phyloP scores from a whole-genome alignment of 1,140 invertebrate species.

The Diuraphis noxia region DNA sequence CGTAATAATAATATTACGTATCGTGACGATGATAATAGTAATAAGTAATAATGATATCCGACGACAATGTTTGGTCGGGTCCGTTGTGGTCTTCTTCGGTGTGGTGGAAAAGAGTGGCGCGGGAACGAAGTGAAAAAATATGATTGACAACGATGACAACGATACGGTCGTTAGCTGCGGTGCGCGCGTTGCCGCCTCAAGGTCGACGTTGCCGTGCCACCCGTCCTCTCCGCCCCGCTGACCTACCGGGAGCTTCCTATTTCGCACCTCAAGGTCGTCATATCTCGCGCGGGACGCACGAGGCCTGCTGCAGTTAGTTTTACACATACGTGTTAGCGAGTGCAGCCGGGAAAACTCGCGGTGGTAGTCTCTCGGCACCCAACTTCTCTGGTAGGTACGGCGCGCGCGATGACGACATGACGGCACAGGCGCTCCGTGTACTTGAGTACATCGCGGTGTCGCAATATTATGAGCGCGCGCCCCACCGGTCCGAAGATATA shows the following conservation, averaged over 20 bases:
- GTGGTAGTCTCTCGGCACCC: not conserved
- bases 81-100: not conserved
- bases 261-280: conserved; percentile 39
- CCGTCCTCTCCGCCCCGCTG: not conserved
- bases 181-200: not conserved
- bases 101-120: not conserved
- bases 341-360: not conserved
- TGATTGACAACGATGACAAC: conserved; percentile 1
- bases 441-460: not conserved
- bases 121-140: not conserved
- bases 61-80: no score
- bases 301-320: not conserved
- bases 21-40: not conserved
- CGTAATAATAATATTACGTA: not conserved
- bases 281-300: not conserved
- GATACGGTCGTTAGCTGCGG: conserved; percentile 16
- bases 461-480: not conserved
- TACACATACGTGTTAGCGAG: not conserved
- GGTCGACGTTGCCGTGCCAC: not conserved
- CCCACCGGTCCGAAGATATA: not conserved
- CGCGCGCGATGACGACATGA: not conserved
- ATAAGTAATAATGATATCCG: not conserved
- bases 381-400: not conserved
- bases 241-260: conserved; percentile 28
- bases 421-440: not conserved